Evolutionary conservation across 2,888 invertebrate genomes (phyloP).

Genomic region (Dolichopus griseipennis): DNA sequence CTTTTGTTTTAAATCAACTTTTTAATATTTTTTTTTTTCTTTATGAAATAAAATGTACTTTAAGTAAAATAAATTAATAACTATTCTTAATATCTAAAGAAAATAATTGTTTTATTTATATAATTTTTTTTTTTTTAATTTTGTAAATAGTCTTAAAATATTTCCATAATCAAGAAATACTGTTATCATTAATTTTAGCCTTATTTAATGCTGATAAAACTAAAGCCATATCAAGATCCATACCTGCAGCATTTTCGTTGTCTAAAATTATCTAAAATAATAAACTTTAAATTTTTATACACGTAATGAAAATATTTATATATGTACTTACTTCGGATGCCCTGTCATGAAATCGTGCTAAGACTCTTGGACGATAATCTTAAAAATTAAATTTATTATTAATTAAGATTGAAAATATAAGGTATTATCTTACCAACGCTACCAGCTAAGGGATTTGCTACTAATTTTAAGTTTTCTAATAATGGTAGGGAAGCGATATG

Average conservation of each 20-base stretch:
- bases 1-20: too few species aligned
- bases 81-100: background rate
- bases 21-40: background rate
- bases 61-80: background rate
- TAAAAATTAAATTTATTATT: conserved; percentile 38
- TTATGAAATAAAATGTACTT: background rate
- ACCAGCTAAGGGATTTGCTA: conserved; percentile 80
- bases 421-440: conserved; percentile 35
- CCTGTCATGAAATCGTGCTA: conserved; percentile 77
- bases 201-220: conserved; percentile 75
- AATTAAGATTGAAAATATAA: conserved; percentile 39
- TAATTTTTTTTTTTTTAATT: conserved; percentile 8
- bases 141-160: background rate
- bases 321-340: conserved; percentile 52
- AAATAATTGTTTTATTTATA: conserved; percentile 9
- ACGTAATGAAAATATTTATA: background rate
- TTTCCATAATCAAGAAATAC: background rate
- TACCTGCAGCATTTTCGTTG: conserved; percentile 74
- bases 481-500: conserved; percentile 74
- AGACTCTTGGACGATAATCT: conserved; percentile 83
- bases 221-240: conserved; percentile 85
- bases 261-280: conserved; percentile 60
- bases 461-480: conserved; percentile 75
- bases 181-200: conserved; percentile 31
- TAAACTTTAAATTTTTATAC: background rate